Conservation (phyloP, 2,113 vertebrate species). For the Candoia aspera region DNA sequence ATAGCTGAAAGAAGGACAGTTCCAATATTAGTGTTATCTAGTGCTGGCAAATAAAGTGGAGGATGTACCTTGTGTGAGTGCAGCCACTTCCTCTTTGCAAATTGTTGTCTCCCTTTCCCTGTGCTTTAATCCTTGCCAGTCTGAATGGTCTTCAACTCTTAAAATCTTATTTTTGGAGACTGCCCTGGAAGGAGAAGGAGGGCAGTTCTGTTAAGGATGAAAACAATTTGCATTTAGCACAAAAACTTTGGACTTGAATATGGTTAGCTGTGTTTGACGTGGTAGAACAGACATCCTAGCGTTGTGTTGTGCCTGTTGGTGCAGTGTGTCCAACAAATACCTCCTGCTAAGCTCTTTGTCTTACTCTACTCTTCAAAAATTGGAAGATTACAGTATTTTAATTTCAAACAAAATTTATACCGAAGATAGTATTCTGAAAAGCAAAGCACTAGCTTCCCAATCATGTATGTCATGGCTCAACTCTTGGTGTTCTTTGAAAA, state of each 20-base stretch:
- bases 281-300: neutral
- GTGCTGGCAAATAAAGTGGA: neutral
- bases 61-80: neutral
- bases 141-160: neutral
- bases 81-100: neutral
- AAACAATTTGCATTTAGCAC: neutral
- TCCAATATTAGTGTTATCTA: neutral
- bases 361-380: neutral
- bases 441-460: neutral
- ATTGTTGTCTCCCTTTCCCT: neutral
- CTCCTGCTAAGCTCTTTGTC: neutral
- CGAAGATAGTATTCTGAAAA: too few relatives aligned
- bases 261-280: neutral
- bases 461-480: neutral
- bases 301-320: neutral
- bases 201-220: neutral
- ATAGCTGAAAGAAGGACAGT: neutral
- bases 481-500: neutral
- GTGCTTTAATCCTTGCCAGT: neutral
- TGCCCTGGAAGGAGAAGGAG: neutral
- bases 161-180: neutral
- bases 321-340: neutral
- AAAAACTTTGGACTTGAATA: neutral
- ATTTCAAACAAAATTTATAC: too few relatives aligned
- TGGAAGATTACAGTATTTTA: too few relatives aligned